These are phyloP conservation scores for Dinoponera quadriceps DNA, from an alignment of 1,140 invertebrate genomes.

Conservation along the genomic window DNA sequence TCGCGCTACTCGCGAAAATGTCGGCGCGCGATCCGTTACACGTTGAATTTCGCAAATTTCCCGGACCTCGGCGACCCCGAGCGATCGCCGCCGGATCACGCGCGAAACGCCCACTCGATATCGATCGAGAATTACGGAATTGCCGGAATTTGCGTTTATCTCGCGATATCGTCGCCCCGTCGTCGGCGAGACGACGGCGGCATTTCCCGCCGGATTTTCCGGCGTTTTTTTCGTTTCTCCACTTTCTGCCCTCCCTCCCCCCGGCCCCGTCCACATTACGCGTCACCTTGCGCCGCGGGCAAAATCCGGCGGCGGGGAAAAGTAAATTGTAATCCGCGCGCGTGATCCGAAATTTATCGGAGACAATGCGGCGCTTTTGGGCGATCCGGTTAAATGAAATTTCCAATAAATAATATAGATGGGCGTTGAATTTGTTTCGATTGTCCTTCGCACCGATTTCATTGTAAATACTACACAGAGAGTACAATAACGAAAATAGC, in stretches of 20 bases:
- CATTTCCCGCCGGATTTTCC: neutral
- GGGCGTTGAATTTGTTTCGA: constrained; percentile 45
- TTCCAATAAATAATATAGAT: constrained; percentile 58
- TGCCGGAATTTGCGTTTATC: too few species aligned
- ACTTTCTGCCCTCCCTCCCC: neutral
- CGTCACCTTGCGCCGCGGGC: neutral
- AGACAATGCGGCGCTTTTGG: constrained; percentile 48
- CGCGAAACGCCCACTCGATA: too few species aligned
- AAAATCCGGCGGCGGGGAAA: constrained; percentile 14
- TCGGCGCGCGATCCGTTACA: too few species aligned
- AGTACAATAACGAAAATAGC: constrained; percentile 43
- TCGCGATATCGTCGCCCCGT: too few species aligned
- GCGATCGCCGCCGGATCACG: too few species aligned
- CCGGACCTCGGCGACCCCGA: too few species aligned
- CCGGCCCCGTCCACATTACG: neutral
- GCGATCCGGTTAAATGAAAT: constrained; percentile 52
- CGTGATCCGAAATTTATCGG: constrained; percentile 54
- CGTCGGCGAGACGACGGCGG: too few species aligned
- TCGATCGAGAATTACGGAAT: too few species aligned
- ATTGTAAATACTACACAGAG: neutral
- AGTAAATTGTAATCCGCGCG: constrained; percentile 42
- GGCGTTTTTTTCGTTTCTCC: too few species aligned
- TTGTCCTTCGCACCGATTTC: constrained; percentile 49
- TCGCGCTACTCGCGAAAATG: too few species aligned
- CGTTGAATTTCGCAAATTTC: too few species aligned